Conservation (phyloP, 2,797 vertebrate genomes). For the Molossus alvarezi region DNA sequence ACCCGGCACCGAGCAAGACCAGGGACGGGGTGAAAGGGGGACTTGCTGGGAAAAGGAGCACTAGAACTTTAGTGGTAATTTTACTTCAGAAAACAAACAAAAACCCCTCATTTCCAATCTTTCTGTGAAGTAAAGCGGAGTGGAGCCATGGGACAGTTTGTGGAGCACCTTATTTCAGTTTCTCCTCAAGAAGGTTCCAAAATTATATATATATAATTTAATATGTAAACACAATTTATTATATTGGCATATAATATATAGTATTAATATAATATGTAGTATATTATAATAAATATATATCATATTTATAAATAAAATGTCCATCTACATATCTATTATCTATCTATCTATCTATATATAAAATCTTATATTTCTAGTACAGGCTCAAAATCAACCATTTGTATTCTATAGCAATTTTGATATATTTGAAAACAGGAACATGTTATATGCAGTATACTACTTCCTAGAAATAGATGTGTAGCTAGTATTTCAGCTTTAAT, state of each 20-base stretch:
- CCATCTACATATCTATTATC: neutral
- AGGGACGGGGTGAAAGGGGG: neutral
- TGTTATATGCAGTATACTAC: neutral
- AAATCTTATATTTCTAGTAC: slow-evolving; percentile 16
- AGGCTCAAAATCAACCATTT: slow-evolving; percentile 43
- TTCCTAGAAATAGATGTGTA: slow-evolving; percentile 10
- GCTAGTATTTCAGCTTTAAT: neutral
- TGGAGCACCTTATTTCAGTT: neutral
- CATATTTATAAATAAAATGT: neutral
- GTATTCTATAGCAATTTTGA: slow-evolving; percentile 12
- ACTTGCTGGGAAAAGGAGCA: neutral
- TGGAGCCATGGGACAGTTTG: neutral
- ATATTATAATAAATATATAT: neutral
- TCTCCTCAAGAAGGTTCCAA: slow-evolving; percentile 11
- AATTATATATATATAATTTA: neutral
- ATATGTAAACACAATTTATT: neutral
- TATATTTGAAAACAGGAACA: slow-evolving; percentile 31
- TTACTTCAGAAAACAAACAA: slow-evolving; percentile 26
- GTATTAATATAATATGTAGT: neutral
- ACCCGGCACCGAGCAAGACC: neutral
- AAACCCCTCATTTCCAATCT: slow-evolving; percentile 1
- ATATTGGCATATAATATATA: neutral
- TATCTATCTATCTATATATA: neutral
- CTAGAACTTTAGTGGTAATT: slow-evolving; percentile 24
- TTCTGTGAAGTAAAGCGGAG: neutral